Conservation (phyloP, 1,140 invertebrate species). For the Phortica variegata region DNA sequence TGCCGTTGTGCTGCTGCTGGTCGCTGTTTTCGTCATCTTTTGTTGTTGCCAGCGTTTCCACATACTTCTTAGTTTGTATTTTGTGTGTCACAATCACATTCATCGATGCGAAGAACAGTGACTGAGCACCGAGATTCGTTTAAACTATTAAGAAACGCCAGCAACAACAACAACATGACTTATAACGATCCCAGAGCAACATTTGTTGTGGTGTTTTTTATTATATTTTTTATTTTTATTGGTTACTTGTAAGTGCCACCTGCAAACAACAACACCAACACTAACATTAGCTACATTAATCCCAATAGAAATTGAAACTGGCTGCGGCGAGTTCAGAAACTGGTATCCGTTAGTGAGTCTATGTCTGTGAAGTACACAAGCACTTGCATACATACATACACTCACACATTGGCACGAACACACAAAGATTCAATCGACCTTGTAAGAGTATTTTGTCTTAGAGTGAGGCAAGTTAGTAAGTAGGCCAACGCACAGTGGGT, state of each 20-base stretch:
- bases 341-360: constrained; percentile 24
- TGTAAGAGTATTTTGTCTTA: constrained; percentile 54
- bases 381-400: constrained; percentile 12
- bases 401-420: constrained; percentile 18
- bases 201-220: too few species aligned
- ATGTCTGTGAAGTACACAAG: constrained; percentile 27
- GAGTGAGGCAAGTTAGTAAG: constrained; percentile 46
- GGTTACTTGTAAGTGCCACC: constrained; percentile 23
- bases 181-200: background rate
- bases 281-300: constrained; percentile 43
- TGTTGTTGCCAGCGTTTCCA: constrained; percentile 23
- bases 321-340: constrained; percentile 54
- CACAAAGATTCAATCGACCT: constrained; percentile 44
- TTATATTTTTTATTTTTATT: too few species aligned
- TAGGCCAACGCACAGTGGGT: constrained; percentile 53
- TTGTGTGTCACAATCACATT: constrained; percentile 47
- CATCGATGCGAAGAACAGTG: constrained; percentile 31
- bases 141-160: constrained; percentile 11
- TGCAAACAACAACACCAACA: constrained; percentile 32
- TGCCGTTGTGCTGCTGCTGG: too few species aligned
- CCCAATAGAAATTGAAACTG: constrained; percentile 55
- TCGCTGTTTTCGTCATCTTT: too few species aligned
- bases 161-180: constrained; percentile 15
- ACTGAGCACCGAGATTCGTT: background rate
- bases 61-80: constrained; percentile 49